A percentile compares a stretch with the other conserved stretches of the same genome.
Conservation (phyloP, 2,797 vertebrate genomes). For the Florisuga fusca region DNA sequence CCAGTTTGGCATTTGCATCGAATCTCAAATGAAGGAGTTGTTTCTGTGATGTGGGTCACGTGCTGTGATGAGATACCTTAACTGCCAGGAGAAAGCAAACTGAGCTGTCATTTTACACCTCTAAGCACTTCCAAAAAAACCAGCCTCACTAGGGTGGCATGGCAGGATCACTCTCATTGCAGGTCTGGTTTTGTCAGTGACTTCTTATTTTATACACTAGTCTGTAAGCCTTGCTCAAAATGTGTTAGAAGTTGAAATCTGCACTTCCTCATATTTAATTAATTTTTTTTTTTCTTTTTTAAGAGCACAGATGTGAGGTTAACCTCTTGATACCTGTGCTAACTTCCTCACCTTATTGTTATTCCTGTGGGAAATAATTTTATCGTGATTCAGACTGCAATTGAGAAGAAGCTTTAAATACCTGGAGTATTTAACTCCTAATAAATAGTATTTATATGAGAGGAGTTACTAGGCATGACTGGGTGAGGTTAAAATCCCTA, state of each 20-base stretch:
- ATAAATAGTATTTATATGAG: not conserved
- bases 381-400: not conserved
- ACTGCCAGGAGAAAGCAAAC: not conserved
- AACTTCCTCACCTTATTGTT: not conserved
- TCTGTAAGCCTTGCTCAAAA: not conserved
- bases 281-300: not conserved
- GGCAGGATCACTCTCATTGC: not conserved
- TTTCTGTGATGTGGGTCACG: not conserved
- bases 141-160: accelerated
- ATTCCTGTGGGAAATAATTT: not conserved
- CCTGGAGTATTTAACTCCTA: too few species aligned
- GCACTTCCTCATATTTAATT: not conserved
- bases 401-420: not conserved
- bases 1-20: not conserved
- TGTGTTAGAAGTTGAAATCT: not conserved
- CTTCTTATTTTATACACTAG: not conserved
- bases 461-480: not conserved
- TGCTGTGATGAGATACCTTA: not conserved
- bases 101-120: not conserved
- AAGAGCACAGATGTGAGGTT: not conserved
- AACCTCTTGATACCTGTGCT: not conserved
- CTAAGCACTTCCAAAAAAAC: not conserved
- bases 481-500: not conserved
- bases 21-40: not conserved
- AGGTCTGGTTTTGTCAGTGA: not conserved